Conservation (phyloP, 53 echinoderm and acorn worm genomes). For the Echinarachnius parma region DNA sequence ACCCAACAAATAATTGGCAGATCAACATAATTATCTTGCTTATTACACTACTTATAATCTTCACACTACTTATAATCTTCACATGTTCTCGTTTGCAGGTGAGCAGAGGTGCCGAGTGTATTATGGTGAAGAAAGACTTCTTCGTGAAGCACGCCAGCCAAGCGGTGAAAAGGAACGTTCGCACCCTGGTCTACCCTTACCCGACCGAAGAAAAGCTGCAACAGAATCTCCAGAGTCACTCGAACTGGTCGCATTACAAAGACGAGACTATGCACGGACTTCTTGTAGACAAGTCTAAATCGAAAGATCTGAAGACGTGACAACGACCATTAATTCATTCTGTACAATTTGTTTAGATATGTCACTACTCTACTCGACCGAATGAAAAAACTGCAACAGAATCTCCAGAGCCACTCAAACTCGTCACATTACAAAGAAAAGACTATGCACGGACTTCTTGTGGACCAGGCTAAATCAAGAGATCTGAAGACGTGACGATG, state of each 20-base stretch:
- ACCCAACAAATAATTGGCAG: no score
- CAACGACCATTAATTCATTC: no score
- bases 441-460: constrained; percentile 53
- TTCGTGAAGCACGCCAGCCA: constrained; percentile 75
- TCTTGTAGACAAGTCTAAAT: constrained; percentile 42
- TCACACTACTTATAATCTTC: no score
- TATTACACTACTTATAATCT: no score
- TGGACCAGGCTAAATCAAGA: constrained; percentile 33
- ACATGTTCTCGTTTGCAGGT: constrained; percentile 43
- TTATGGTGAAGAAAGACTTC: constrained; percentile 90
- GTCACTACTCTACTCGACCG: no score
- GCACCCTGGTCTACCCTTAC: constrained; percentile 66
- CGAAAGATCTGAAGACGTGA: constrained; percentile 24
- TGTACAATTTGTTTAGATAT: no score
- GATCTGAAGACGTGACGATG: constrained; percentile 25
- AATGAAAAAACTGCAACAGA: constrained; percentile 67
- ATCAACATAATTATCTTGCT: no score
- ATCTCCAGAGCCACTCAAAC: constrained; percentile 77
- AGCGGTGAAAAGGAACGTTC: constrained; percentile 67
- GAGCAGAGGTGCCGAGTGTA: constrained; percentile 84
- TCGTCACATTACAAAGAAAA: constrained; percentile 88
- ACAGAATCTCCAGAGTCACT: constrained; percentile 74
- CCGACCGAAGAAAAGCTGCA: constrained; percentile 72
- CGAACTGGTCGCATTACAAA: constrained; percentile 88
- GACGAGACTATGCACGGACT: constrained; percentile 63